Base-by-base conservation (phyloP, 2,888 invertebrate genomes). In the Mesorhabditis belari region DNA sequence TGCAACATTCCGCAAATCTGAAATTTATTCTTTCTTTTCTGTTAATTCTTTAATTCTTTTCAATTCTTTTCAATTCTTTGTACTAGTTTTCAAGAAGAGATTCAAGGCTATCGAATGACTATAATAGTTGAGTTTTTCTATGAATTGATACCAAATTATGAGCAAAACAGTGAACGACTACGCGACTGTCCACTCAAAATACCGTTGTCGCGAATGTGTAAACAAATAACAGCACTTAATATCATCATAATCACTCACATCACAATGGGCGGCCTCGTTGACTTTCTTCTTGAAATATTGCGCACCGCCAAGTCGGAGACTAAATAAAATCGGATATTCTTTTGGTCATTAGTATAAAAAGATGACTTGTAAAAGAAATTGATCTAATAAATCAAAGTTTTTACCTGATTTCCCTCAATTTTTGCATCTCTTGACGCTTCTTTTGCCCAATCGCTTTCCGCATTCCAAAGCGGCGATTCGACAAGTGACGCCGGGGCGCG, bases 201-300 rank as follows among this genome's bases (percentile, higher is more conserved):
- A n/a, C n/a, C n/a, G n/a, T n/a, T n/a, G n/a, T n/a, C n/a, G n/a
- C n/a, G n/a, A n/a, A n/a, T n/a, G n/a, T n/a, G n/a, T n/a, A n/a
- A n/a, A n/a, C n/a, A n/a, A n/a, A 19, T 21, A 23, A 19, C 12
- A 50, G 2, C 12, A 62, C 9, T 61, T 59, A 23, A 2, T 19
- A 26, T 23, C 25, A 17, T 25, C 12, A 23, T n/a, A n/a, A n/a
- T n/a, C n/a, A 29, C 56, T 28, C 53, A 74, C 72, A 58, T 77
- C 70, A 52, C 77, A 77, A 49, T 62, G 60, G 49, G 69, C 70
- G 27, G 69, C 63, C 53, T 79, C 78, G 57, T 67, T 76, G 62
- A 64, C 65, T 57, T 73, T 73, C 69, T 77, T 77, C 66, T 74
- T 76, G 64, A 73, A 77, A 59, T 79, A 79, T 57, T 75, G 75